Evolutionary conservation across 2,888 invertebrate genomes (phyloP).

Genomic region (Serrognathus titanus): DNA sequence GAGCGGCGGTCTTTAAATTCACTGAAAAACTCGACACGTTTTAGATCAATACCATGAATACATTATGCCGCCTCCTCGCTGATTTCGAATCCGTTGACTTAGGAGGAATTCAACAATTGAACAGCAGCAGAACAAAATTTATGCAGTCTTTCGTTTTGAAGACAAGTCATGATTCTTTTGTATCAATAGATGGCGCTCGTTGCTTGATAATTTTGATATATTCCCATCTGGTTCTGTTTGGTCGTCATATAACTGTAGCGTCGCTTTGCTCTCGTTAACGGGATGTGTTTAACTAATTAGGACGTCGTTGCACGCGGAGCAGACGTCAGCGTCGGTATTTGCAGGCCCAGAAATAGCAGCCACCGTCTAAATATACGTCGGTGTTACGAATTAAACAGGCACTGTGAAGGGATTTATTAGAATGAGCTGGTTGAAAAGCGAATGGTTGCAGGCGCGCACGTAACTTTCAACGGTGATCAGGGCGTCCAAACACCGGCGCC

Average conservation of each 20-base stretch:
- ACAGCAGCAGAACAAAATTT: too few species aligned
- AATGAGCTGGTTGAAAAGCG: constrained; percentile 40
- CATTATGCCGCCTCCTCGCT: too few species aligned
- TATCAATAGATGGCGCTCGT: too few species aligned
- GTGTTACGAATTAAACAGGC: constrained; percentile 28
- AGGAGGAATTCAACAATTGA: too few species aligned
- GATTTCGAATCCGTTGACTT: too few species aligned
- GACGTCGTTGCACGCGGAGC: constrained; percentile 7
- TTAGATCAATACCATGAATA: not conserved
- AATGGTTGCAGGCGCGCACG: constrained; percentile 39
- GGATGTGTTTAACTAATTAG: constrained; percentile 12
- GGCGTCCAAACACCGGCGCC: too few species aligned
- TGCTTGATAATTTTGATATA: too few species aligned
- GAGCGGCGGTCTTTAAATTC: not conserved
- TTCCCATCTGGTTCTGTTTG: too few species aligned
- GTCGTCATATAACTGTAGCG: not conserved
- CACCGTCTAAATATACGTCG: constrained; percentile 25
- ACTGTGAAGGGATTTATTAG: constrained; percentile 41
- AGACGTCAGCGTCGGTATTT: constrained; percentile 7
- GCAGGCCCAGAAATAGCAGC: constrained; percentile 12
- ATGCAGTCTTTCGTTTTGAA: too few species aligned
- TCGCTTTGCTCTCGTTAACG: constrained; percentile 8
- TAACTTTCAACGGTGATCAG: constrained; percentile 23
- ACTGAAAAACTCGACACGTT: not conserved
- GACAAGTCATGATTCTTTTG: too few species aligned